Percentiles rank a stretch among this genome's conserved stretches.
Evolutionary conservation across 2,113 vertebrate species (phyloP).

Genomic region (Hypanus sabinus): DNA sequence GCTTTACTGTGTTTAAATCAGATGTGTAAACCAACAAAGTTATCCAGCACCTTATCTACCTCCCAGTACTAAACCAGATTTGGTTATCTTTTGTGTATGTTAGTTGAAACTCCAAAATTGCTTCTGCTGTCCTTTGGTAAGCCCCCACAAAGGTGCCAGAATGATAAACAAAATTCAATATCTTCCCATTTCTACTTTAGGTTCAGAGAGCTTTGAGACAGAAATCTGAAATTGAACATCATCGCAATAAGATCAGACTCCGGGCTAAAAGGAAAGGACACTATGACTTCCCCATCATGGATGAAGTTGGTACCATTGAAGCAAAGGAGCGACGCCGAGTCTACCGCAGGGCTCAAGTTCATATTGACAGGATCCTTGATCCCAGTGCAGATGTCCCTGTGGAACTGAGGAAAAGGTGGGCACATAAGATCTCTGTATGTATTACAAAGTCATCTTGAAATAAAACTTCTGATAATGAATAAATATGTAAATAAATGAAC

Average conservation of each 20-base stretch:
- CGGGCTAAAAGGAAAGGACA: slow-evolving; percentile 92
- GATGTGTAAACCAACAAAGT: background rate
- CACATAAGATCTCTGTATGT: background rate
- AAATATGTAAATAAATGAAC: background rate
- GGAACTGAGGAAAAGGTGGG: slow-evolving; percentile 78
- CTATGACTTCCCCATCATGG: slow-evolving; percentile 91
- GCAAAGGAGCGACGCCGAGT: slow-evolving; percentile 78
- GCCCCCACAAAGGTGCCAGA: background rate
- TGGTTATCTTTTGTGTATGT: background rate
- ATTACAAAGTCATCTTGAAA: background rate
- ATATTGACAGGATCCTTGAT: slow-evolving; percentile 96
- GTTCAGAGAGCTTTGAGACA: slow-evolving; percentile 88
- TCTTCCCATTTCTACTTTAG: slow-evolving; percentile 48
- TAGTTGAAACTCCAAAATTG: background rate
- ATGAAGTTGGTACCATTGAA: slow-evolving; percentile 71
- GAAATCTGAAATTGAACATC: slow-evolving; percentile 95
- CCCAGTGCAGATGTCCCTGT: slow-evolving; percentile 74
- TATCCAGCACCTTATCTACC: background rate
- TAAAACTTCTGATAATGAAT: background rate
- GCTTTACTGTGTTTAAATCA: background rate
- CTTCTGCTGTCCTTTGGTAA: background rate
- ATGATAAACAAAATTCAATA: background rate
- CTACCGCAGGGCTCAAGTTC: slow-evolving; percentile 86
- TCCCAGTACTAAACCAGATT: background rate
- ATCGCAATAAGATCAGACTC: slow-evolving; percentile 94